These are phyloP conservation scores for Pyrrhopygopsis socrates DNA, from an alignment of 2,888 invertebrate genomes.

Conservation along the genomic window DNA sequence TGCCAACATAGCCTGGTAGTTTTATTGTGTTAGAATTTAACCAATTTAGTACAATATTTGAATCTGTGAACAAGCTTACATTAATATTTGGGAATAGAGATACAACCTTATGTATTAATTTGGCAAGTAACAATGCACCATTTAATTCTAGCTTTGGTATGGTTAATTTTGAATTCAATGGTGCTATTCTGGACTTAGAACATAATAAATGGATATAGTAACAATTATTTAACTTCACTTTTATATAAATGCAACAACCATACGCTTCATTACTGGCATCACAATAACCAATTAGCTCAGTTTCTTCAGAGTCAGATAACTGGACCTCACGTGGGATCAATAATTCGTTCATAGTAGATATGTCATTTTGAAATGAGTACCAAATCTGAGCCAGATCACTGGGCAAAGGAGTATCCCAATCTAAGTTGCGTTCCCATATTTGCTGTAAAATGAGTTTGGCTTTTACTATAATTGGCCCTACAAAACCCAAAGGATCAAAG, in stretches of 20 bases:
- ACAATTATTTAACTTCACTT: background rate
- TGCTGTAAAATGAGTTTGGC: slow-evolving; percentile 10
- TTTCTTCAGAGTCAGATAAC: no score
- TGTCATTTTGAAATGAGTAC: no score
- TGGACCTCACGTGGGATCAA: no score
- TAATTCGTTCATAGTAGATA: no score
- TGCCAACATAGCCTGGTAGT: background rate
- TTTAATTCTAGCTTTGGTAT: slow-evolving; percentile 2
- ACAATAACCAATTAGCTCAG: slow-evolving; percentile 15
- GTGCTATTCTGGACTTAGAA: slow-evolving; percentile 14
- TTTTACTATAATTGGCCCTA: background rate
- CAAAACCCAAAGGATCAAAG: slow-evolving; percentile 2
- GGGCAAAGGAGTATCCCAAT: background rate
- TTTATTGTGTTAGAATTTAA: slow-evolving; percentile 2
- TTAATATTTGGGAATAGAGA: background rate
- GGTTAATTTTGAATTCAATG: slow-evolving; percentile 10
- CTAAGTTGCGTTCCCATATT: background rate
- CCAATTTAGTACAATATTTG: slow-evolving; percentile 3
- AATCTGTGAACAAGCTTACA: background rate
- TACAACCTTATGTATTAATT: background rate
- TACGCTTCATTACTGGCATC: background rate
- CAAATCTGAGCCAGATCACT: no score
- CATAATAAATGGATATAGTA: background rate
- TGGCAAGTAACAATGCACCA: slow-evolving; percentile 2
- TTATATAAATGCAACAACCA: slow-evolving; percentile 20